Evolutionary conservation across 1,140 invertebrate species (phyloP).

Genomic region (Rhyzopertha dominica): DNA sequence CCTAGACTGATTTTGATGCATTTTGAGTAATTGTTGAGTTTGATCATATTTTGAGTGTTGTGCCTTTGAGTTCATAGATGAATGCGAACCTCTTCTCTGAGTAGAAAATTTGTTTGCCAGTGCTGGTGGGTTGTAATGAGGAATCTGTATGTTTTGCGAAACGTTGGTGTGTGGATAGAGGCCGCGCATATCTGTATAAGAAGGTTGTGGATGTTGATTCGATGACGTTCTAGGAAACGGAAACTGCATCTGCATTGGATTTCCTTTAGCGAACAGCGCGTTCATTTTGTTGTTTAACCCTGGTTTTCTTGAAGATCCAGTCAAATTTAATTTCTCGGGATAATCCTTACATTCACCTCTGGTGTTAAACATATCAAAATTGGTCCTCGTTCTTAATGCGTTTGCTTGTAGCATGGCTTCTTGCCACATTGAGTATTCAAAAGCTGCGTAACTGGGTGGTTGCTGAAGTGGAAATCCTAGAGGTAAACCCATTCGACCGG

Average conservation of each 20-base stretch:
- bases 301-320: conserved; percentile 13
- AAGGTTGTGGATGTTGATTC: conserved; percentile 8
- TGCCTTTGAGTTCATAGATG: too few species aligned
- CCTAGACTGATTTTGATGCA: too few species aligned
- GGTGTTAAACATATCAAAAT: conserved; percentile 29
- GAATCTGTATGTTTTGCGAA: conserved; percentile 42
- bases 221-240: too few species aligned
- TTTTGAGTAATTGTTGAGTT: too few species aligned
- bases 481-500: conserved; percentile 33
- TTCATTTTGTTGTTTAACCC: conserved; percentile 16
- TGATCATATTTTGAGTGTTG: too few species aligned
- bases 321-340: conserved; percentile 22
- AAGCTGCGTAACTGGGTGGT: conserved; percentile 48
- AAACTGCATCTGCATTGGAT: too few species aligned
- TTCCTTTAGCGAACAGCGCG: conserved; percentile 1
- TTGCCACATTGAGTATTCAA: conserved; percentile 64
- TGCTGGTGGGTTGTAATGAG: conserved; percentile 39
- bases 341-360: conserved; percentile 28
- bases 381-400: conserved; percentile 39
- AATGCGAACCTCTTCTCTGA: too few species aligned
- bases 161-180: conserved; percentile 41
- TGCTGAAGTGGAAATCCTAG: conserved; percentile 48
- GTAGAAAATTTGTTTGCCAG: background rate
- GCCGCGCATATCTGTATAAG: conserved; percentile 23
- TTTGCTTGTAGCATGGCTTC: conserved; percentile 55